Percentiles rank a stretch among this genome's conserved stretches.
Evolutionary conservation across 1,140 invertebrate genomes (phyloP).

Genomic region (Drosophila nasuta): DNA sequence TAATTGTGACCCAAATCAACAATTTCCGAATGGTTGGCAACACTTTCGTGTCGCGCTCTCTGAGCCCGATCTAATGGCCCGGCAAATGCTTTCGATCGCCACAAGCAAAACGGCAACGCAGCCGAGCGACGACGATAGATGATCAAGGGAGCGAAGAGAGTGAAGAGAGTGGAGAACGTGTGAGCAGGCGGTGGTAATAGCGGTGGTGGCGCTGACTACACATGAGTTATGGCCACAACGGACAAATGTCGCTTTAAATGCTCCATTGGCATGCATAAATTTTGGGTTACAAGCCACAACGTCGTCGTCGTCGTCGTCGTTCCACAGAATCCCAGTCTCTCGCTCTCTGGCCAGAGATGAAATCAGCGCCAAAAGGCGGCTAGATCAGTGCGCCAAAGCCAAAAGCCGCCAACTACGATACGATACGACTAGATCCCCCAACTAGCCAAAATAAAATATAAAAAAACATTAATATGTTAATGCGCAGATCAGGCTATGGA

Average conservation of each 20-base stretch:
- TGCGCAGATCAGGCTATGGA: constrained; percentile 50
- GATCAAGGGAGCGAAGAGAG: constrained; percentile 5
- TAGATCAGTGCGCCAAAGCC: constrained; percentile 71
- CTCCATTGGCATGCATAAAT: constrained; percentile 67
- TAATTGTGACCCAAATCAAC: constrained; percentile 82
- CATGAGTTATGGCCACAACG: constrained; percentile 52
- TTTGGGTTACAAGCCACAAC: constrained; percentile 47
- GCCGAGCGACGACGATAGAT: not conserved
- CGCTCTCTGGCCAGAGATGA: constrained; percentile 48
- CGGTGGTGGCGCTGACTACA: constrained; percentile 40
- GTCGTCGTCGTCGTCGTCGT: constrained; percentile 25
- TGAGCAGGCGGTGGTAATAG: constrained; percentile 21
- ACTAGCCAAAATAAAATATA: constrained; percentile 31
- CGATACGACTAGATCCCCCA: constrained; percentile 34
- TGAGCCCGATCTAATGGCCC: constrained; percentile 62
- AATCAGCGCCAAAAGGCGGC: constrained; percentile 76
- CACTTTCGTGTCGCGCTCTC: constrained; percentile 28
- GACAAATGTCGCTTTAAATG: constrained; percentile 75
- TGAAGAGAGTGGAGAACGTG: constrained; percentile 36
- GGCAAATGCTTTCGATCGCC: constrained; percentile 65
- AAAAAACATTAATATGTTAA: constrained; percentile 82
- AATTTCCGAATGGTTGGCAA: constrained; percentile 61
- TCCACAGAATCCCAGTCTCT: constrained; percentile 54
- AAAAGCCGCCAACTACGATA: constrained; percentile 48
- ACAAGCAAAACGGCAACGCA: constrained; percentile 35